phyloP scores from a whole-genome alignment of 1,140 invertebrate genomes.

The Drosophila yakuba region DNA sequence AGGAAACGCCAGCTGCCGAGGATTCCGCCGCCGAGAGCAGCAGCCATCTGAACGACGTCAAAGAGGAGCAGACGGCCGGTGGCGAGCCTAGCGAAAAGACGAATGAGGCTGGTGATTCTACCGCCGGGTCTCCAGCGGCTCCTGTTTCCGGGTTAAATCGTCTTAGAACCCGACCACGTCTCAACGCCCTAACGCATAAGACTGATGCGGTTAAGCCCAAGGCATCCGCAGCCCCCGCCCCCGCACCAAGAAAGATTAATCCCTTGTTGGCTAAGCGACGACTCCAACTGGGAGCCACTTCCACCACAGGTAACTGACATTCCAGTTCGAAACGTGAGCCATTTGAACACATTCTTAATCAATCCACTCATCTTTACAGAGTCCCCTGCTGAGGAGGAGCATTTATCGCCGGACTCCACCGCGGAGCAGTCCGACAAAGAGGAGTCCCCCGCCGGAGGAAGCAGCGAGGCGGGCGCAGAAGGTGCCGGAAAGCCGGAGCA shows the following conservation, averaged over 20 bases:
- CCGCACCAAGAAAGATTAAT: conserved; percentile 77
- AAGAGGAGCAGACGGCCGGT: conserved; percentile 40
- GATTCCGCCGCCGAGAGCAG: conserved; percentile 79
- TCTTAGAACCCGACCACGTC: conserved; percentile 78
- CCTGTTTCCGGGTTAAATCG: conserved; percentile 75
- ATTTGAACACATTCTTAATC: background rate
- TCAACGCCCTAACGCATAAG: conserved; percentile 74
- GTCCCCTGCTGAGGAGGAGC: conserved; percentile 80
- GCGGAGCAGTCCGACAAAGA: conserved; percentile 60
- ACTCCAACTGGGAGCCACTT: conserved; percentile 70
- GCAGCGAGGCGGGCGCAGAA: conserved; percentile 47
- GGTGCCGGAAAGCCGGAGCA: conserved; percentile 58
- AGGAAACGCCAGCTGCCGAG: conserved; percentile 72
- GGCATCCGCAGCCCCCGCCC: conserved; percentile 48
- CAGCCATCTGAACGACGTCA: conserved; percentile 75
- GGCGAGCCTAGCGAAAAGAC: conserved; percentile 50
- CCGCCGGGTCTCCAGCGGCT: conserved; percentile 42
- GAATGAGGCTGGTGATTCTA: conserved; percentile 55
- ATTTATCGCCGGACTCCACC: conserved; percentile 65
- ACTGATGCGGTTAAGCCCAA: conserved; percentile 74
- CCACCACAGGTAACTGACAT: conserved; percentile 57
- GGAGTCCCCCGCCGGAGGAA: conserved; percentile 38
- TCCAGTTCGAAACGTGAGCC: too few species aligned
- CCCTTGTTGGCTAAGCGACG: conserved; percentile 80
- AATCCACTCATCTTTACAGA: conserved; percentile 25